phyloP scores from a whole-genome alignment of 2,797 vertebrate genomes.

The Sitta carolinensis region DNA sequence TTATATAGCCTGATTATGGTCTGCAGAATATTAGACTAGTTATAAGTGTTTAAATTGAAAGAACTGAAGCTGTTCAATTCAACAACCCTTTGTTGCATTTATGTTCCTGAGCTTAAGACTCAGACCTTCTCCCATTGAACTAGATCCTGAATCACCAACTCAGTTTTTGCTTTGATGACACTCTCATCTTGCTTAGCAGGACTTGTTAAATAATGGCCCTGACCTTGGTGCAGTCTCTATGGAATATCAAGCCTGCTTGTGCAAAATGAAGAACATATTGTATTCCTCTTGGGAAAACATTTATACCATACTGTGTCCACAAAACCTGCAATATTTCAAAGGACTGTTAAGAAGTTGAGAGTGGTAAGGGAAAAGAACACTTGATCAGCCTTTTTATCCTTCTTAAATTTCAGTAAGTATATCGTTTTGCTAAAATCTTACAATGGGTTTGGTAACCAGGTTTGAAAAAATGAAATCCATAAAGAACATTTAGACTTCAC shows the following conservation, averaged over 20 bases:
- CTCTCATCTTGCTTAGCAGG: neutral
- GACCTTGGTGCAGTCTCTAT: neutral
- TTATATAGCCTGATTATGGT: neutral
- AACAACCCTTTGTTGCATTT: neutral
- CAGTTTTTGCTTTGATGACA: neutral
- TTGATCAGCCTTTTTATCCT: neutral
- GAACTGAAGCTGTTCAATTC: neutral
- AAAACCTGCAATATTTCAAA: neutral
- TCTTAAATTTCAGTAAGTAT: neutral
- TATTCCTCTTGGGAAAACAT: neutral
- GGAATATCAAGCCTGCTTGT: neutral
- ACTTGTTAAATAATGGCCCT: neutral
- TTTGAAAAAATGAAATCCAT: neutral
- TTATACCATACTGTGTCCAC: neutral
- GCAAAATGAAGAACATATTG: neutral
- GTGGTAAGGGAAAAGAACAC: neutral
- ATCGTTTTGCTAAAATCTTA: neutral
- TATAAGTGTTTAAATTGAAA: neutral
- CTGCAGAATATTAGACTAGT: neutral
- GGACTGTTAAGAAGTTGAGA: neutral
- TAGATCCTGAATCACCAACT: neutral
- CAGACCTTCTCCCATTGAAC: neutral
- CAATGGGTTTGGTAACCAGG: neutral
- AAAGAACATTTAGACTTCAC: neutral
- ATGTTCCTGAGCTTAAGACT: neutral